Base-by-base conservation (phyloP, 2,888 invertebrate species). In the Autographa pulchrina region DNA sequence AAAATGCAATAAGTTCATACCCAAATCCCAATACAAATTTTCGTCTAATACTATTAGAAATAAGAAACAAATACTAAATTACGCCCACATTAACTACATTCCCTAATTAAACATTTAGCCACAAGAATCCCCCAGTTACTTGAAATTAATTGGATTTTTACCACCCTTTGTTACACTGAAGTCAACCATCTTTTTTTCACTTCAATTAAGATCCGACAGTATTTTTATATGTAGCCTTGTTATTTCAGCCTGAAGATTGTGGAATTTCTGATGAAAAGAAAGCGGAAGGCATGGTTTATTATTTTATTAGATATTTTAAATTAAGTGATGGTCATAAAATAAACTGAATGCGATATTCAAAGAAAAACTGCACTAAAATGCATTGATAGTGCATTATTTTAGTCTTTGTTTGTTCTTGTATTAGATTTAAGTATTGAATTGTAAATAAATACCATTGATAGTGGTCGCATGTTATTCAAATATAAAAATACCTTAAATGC, bases 141-240 rank as follows among this genome's bases (percentile, higher is more conserved):
- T 62, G 69, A 72, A 80, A 82, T 82, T 81, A 82, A 82, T 82
- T 82, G 82, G 74, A 77, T 81, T 83, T 82, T 74, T 75, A 77
- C 79, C 74, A 83, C 71, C 74, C 81, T 74, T 83, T 82, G 82
- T 82, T 70, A 75, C 70, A 72, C 67, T 72, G 70, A 69, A 70
- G 75, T 62, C 54, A 48, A 62, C 72, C 62, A 69, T 67, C 54
- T 65, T 74, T 75, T 81, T 77, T 68, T 73, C 62, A 74, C 61
- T 79, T 73, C 74, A 79, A 81, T 83, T 81, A 81, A 81, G 73
- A 71, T 35, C 61, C 52, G 82, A 75, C 69, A 35, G 80, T 80
- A 62, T 74, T 72, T 72, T 63, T 41, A 59, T 65, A 59, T 43
- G 41, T 31, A 38, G 56, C 25, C 58, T 59, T 75, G 63, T 70